phyloP scores from a whole-genome alignment of 2,888 invertebrate species.

The Dasypogon diadema region DNA sequence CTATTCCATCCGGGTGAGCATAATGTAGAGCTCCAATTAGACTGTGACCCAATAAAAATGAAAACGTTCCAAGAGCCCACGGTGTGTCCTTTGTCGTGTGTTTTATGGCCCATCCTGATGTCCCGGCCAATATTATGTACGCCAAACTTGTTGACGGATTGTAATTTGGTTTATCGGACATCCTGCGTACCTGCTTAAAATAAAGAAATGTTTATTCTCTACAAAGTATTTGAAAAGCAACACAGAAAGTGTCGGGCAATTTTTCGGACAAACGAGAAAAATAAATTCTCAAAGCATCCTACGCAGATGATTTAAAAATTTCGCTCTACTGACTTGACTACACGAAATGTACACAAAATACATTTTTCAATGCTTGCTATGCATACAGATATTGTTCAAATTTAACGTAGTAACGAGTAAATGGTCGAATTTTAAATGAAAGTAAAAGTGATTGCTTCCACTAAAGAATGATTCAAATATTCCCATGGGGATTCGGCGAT shows the following conservation, averaged over 20 bases:
- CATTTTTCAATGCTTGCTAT: neutral
- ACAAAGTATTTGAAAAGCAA: conserved; percentile 5
- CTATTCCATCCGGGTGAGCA: conserved; percentile 52
- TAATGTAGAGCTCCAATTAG: conserved; percentile 51
- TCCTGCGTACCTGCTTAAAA: conserved; percentile 2
- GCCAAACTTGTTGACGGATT: conserved; percentile 53
- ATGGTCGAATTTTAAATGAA: neutral
- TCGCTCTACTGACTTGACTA: too few relatives aligned
- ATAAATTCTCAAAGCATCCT: conserved; percentile 20
- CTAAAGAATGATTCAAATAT: neutral
- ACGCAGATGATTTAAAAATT: too few relatives aligned
- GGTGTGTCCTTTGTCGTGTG: conserved; percentile 3
- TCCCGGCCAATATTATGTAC: conserved; percentile 53
- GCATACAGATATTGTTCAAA: neutral
- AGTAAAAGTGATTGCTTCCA: neutral
- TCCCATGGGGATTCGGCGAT: too few relatives aligned
- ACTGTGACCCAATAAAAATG: conserved; percentile 54
- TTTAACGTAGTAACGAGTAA: neutral
- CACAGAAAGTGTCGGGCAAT: neutral
- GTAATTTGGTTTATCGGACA: conserved; percentile 36
- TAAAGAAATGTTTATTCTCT: neutral
- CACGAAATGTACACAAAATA: too few relatives aligned
- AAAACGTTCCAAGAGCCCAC: conserved; percentile 51
- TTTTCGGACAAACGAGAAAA: conserved; percentile 12
- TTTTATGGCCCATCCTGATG: conserved; percentile 55